Evolutionary conservation across 2,888 invertebrate genomes (phyloP).

Genomic region (Limnephilus auricula): DNA sequence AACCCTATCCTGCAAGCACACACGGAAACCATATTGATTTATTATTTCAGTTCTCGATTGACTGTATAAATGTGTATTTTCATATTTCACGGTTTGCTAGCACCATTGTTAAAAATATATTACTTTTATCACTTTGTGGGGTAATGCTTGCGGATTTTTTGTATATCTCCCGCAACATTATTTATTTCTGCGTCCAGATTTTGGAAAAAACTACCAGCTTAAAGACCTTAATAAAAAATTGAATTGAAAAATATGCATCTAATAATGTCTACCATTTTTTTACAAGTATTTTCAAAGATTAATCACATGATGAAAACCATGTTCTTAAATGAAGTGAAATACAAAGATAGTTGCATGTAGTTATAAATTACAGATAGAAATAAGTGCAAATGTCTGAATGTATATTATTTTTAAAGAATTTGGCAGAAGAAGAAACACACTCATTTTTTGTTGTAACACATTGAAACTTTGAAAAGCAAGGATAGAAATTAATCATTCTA

Average conservation of each 20-base stretch:
- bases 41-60: background rate
- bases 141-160: too few relatives aligned
- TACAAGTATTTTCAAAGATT: background rate
- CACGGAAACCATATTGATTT: slow-evolving; percentile 9
- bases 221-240: background rate
- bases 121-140: background rate
- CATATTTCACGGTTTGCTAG: background rate
- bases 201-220: background rate
- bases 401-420: background rate
- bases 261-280: background rate
- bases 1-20: background rate
- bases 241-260: background rate
- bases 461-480: too few relatives aligned
- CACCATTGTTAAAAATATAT: background rate
- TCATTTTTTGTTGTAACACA: background rate
- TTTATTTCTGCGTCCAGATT: background rate
- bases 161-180: background rate
- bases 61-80: background rate
- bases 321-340: background rate
- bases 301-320: background rate
- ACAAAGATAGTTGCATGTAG: background rate
- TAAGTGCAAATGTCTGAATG: background rate
- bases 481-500: too few relatives aligned
- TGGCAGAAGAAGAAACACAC: background rate
- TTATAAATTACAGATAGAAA: background rate